phyloP scores from a whole-genome alignment of 1,140 invertebrate genomes.

The Bombus sylvicola region DNA sequence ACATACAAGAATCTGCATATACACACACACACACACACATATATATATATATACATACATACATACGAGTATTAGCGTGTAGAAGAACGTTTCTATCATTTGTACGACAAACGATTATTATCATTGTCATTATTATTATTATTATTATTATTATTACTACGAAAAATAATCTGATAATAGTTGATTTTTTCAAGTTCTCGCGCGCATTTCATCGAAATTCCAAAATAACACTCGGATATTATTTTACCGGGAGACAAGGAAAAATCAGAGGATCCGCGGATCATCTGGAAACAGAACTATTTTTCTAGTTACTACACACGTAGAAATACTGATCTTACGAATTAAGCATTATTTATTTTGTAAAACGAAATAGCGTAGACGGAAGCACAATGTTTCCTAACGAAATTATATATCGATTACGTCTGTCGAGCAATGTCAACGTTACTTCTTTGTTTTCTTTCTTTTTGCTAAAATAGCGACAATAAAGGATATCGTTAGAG shows the following conservation, averaged over 20 bases:
- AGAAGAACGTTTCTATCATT: constrained; percentile 27
- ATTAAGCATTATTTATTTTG: constrained; percentile 23
- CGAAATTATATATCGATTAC: constrained; percentile 24
- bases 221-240: background rate
- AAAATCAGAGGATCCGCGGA: background rate
- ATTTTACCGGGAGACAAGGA: background rate
- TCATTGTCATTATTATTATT: background rate
- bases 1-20: background rate
- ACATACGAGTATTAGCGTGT: background rate
- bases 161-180: background rate
- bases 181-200: background rate
- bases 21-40: background rate
- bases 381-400: constrained; percentile 22
- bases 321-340: constrained; percentile 14
- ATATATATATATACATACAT: background rate
- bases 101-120: constrained; percentile 6
- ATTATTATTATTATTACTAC: too few species aligned
- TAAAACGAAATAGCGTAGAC: constrained; percentile 27
- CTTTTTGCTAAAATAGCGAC: constrained; percentile 49
- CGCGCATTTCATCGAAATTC: background rate
- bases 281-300: constrained; percentile 19
- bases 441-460: constrained; percentile 53
- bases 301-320: constrained; percentile 19
- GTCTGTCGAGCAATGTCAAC: constrained; percentile 32
- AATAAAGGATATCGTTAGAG: constrained; percentile 48